Conservation (phyloP, 2,113 vertebrate genomes). For the Oreochromis aureus region DNA sequence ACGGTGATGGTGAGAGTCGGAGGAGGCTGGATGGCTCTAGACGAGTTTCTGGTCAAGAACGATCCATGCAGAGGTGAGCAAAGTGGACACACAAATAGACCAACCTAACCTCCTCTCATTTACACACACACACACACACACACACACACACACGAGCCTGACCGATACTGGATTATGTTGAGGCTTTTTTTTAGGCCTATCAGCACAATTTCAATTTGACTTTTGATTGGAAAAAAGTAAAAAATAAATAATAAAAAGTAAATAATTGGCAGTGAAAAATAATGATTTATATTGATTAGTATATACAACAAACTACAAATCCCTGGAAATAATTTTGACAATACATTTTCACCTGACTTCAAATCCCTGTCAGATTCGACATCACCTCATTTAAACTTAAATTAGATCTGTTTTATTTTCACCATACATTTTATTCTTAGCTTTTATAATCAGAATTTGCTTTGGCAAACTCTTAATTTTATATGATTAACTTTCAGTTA, state of each 20-base stretch:
- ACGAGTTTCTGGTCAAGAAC: conserved; percentile 97
- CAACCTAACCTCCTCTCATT: not conserved
- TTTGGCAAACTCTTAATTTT: accelerated
- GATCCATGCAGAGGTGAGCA: conserved; percentile 96
- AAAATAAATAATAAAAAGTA: not conserved
- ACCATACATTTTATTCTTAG: accelerated
- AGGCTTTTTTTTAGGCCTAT: not conserved
- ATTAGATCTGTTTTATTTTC: not conserved
- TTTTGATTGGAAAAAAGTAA: not conserved
- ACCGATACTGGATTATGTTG: accelerated
- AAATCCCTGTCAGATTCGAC: not conserved
- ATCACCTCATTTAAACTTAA: not conserved
- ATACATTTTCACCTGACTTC: not conserved
- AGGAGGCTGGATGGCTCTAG: conserved; percentile 98
- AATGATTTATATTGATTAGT: not conserved
- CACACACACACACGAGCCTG: not conserved
- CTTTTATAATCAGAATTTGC: accelerated
- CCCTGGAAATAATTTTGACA: not conserved
- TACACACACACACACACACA: not conserved
- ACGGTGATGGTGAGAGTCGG: conserved; percentile 98
- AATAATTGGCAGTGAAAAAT: not conserved
- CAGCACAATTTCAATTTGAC: accelerated
- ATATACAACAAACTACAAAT: not conserved
- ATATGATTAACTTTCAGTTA: not conserved
- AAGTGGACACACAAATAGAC: not conserved